Evolutionary conservation across 1,140 invertebrate species (phyloP).

Genomic region (Patella vulgata): DNA sequence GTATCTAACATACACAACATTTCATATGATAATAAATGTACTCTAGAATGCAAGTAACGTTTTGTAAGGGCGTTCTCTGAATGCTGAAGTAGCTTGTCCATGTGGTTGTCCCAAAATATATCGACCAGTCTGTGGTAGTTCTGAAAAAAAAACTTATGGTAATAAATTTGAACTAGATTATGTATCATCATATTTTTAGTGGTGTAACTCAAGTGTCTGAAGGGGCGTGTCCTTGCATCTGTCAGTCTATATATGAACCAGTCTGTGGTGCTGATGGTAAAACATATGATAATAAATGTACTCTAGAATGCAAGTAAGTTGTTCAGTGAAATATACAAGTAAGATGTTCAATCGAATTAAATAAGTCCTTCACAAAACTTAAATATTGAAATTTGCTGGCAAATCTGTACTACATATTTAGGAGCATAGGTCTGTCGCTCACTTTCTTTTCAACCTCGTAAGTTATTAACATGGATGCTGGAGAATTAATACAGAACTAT

Average conservation of each 20-base stretch:
- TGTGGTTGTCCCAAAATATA: conserved; percentile 14
- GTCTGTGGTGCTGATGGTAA: conserved; percentile 35
- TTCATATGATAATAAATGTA: not conserved
- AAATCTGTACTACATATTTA: too few relatives aligned
- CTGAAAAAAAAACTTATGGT: too few relatives aligned
- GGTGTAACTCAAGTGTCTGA: not conserved
- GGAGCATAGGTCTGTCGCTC: conserved; percentile 68
- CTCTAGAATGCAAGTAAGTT: conserved; percentile 32
- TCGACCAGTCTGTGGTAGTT: conserved; percentile 10
- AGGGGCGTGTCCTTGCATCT: conserved; percentile 9
- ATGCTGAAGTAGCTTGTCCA: too few relatives aligned
- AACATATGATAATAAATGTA: conserved; percentile 30
- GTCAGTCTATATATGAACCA: conserved; percentile 18
- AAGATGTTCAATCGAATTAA: not conserved
- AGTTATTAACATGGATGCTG: too few relatives aligned
- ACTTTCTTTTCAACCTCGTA: too few relatives aligned
- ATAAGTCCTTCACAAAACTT: too few relatives aligned
- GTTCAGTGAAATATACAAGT: not conserved
- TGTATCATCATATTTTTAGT: not conserved
- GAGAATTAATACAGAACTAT: too few relatives aligned
- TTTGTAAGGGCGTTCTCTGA: too few relatives aligned
- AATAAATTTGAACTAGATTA: too few relatives aligned
- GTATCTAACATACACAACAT: not conserved
- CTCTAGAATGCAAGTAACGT: conserved; percentile 12
- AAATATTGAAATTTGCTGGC: too few relatives aligned